Conservation (phyloP, 2,797 vertebrate genomes). For the Simalia tracyae region DNA sequence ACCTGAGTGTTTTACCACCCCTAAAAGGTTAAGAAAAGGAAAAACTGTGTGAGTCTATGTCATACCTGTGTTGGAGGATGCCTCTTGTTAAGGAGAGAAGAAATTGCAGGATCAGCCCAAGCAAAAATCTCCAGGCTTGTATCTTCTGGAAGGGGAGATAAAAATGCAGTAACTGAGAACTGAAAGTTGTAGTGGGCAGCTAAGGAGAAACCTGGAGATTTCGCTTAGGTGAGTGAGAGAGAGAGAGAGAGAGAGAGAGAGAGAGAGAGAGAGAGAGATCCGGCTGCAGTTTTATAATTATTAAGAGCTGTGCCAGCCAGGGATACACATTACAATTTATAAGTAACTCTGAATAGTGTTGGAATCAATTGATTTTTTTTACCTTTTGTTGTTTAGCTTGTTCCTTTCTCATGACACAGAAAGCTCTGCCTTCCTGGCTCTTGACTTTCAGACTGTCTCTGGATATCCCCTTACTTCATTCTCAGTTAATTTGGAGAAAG, state of each 20-base stretch:
- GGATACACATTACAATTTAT: not conserved
- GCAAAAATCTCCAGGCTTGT: not conserved
- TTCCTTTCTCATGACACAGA: not conserved
- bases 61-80: not conserved
- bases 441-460: not conserved
- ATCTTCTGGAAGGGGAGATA: not conserved
- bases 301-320: not conserved
- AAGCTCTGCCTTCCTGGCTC: not conserved
- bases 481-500: no score
- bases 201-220: not conserved
- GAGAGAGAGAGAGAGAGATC: not conserved
- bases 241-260: no score
- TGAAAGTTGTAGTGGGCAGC: not conserved
- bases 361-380: not conserved
- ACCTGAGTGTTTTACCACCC: not conserved
- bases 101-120: not conserved
- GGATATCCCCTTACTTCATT: no score
- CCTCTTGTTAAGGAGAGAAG: not conserved
- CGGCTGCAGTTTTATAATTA: not conserved
- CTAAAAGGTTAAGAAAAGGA: not conserved
- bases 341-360: not conserved
- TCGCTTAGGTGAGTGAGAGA: not conserved
- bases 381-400: not conserved
- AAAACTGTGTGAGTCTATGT: not conserved
- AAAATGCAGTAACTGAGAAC: not conserved